Evolutionary conservation across 2,888 invertebrate genomes (phyloP).

Genomic region (Eulithis testata): DNA sequence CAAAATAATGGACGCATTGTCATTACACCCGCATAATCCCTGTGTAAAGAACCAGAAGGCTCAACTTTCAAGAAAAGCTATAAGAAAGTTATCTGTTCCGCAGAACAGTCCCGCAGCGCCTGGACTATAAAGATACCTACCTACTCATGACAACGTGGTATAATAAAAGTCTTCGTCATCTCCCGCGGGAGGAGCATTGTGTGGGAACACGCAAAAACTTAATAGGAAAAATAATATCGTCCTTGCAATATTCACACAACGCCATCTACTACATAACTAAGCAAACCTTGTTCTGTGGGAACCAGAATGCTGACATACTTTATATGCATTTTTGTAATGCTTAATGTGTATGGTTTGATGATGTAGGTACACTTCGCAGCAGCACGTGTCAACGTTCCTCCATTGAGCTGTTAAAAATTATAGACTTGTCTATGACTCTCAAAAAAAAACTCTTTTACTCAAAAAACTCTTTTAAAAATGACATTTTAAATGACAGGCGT

Average conservation of each 20-base stretch:
- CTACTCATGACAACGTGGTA: conserved; percentile 26
- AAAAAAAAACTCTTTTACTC: no score
- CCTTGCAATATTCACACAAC: background rate
- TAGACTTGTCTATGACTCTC: no score
- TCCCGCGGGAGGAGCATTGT: conserved; percentile 27
- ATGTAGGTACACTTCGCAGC: no score
- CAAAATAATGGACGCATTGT: background rate
- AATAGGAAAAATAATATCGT: conserved; percentile 32
- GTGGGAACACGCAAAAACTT: conserved; percentile 22
- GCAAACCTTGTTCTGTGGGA: no score
- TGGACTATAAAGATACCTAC: conserved; percentile 29
- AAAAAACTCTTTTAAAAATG: no score
- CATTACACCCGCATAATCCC: conserved; percentile 7
- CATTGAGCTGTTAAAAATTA: no score
- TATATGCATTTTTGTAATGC: no score
- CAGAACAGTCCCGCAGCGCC: conserved; percentile 19
- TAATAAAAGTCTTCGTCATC: conserved; percentile 23
- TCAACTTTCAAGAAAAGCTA: conserved; percentile 40
- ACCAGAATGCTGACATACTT: no score
- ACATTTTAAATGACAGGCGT: no score
- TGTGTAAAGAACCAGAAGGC: conserved; percentile 7
- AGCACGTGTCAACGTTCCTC: no score
- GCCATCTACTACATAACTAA: no score
- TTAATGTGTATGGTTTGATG: no score
- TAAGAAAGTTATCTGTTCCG: conserved; percentile 38